Percentiles rank a stretch among this genome's conserved stretches.
Conservation (phyloP, 2,113 vertebrate species). For the Mirza zaza region DNA sequence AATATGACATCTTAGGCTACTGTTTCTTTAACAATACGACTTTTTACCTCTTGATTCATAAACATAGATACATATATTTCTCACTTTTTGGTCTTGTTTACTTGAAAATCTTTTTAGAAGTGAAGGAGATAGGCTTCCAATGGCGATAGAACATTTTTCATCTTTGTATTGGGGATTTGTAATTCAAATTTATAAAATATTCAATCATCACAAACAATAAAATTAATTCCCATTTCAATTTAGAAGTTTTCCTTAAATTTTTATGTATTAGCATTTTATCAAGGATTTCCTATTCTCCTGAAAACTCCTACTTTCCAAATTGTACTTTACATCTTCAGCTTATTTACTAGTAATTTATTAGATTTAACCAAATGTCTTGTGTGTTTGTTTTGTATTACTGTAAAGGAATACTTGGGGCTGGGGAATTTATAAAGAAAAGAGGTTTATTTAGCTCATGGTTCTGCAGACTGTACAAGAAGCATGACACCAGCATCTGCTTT, state of each 20-base stretch:
- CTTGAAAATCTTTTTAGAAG: not conserved
- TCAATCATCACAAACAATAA: not conserved
- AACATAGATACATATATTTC: not conserved
- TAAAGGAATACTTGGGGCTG: no score
- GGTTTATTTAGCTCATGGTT: no score
- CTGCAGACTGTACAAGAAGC: no score
- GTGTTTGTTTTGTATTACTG: no score
- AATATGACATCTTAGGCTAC: not conserved
- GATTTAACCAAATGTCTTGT: not conserved
- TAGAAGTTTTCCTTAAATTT: slow-evolving; percentile 18
- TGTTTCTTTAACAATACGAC: not conserved
- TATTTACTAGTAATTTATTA: not conserved
- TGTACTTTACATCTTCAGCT: not conserved
- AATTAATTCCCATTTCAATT: not conserved
- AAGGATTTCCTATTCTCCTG: not conserved
- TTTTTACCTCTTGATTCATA: not conserved
- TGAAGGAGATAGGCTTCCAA: not conserved
- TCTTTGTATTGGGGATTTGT: not conserved
- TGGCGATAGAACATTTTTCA: not conserved
- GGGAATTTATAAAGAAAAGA: no score
- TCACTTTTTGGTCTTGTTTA: not conserved
- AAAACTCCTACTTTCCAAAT: not conserved
- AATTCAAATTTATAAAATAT: not conserved
- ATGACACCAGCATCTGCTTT: no score
- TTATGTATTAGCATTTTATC: not conserved